Conservation (phyloP, 2,797 vertebrate species). For the Todus mexicanus region DNA sequence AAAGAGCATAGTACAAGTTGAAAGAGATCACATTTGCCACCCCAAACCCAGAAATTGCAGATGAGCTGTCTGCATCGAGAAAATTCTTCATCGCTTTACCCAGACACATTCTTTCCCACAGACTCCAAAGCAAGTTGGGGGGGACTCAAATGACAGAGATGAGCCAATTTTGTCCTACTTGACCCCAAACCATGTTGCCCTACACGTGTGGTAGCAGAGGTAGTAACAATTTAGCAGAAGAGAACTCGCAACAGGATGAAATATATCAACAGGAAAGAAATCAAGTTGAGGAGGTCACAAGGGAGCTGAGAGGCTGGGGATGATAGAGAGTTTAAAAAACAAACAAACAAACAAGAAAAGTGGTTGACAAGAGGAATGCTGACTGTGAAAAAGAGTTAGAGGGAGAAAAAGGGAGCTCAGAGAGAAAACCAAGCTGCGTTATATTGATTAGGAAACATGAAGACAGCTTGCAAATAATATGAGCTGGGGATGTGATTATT, state of each 20-base stretch:
- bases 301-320: neutral
- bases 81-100: neutral
- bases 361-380: neutral
- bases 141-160: fast-evolving
- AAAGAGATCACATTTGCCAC: neutral
- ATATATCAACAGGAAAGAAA: neutral
- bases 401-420: neutral
- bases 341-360: neutral
- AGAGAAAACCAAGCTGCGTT: neutral
- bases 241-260: neutral
- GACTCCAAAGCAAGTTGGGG: neutral
- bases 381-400: neutral
- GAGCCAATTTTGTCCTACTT: neutral
- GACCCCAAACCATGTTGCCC: fast-evolving
- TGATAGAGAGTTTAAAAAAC: neutral
- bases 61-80: neutral
- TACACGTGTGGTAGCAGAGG: fast-evolving
- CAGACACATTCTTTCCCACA: neutral
- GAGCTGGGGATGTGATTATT: neutral
- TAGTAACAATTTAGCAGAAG: neutral
- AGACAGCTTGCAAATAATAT: neutral
- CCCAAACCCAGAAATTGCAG: neutral
- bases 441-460: neutral
- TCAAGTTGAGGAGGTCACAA: neutral
- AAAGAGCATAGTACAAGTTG: fast-evolving